Base-by-base conservation (phyloP, 2,797 vertebrate genomes). In the Spondyliosoma cantharus region DNA sequence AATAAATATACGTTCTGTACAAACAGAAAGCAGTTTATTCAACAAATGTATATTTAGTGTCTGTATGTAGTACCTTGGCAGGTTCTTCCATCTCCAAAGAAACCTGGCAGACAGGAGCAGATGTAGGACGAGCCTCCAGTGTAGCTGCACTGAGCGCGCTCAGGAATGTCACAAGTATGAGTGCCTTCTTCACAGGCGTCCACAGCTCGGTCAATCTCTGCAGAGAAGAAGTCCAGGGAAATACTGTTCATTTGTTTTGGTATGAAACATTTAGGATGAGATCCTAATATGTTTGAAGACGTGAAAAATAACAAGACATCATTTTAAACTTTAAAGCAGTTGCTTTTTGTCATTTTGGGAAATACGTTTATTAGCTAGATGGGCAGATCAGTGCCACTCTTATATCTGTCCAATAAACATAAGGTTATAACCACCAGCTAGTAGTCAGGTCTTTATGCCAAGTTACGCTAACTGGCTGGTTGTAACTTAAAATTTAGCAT, bases 41-140 rank as follows among this genome's bases (percentile, higher is more conserved):
- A 27, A 54, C 27, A 54, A 20, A 14, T 13, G 48, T 37, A 46
- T 29, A 43, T 60, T 29, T 17, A 32, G 58, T 57, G 52, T 71
- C 25, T 78, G 20, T 64, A 2, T 43, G 57, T 4, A 9, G 29
- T 91, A 99, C 98, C 98, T 83, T 91, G 89, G 80, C 98, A 99
- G 82, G 74, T 83, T 32, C 67, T 94, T 4, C 98, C 98, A 1
- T 98, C 95, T 88, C 98, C 98, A 0, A 84, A 86, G 91, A 95
- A 99, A 25, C 98, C 98, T 0, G 95, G 90, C 60, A 96, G 93
- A 63, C 98, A 99, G 11, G 95, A 91, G 90, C 98, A 99, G 91
- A 94, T 48, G 73, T 95, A 98, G 71, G 94, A 86, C 0, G 96
- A 96, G 5, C 96, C 95, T 3, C 97, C 96, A 0, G 88, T 94